phyloP scores from a whole-genome alignment of 2,113 vertebrate genomes.

The Callocephalon fimbriatum region DNA sequence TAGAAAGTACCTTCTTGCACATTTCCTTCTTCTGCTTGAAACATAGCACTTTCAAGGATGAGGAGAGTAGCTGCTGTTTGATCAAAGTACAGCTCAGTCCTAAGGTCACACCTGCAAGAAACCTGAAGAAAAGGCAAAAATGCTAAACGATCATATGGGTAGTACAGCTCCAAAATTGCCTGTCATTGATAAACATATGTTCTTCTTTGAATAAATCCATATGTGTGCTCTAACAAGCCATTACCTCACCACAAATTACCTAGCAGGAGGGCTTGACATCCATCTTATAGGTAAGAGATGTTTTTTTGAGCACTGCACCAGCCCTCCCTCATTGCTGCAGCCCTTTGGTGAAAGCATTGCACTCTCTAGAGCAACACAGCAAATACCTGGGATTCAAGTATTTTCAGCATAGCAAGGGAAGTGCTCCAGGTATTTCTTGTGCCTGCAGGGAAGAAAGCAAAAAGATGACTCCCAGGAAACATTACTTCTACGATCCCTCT shows the following conservation, averaged over 20 bases:
- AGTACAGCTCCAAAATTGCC: background rate
- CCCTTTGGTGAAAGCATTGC: fast-evolving
- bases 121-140: background rate
- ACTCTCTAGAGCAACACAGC: background rate
- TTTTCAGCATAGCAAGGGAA: background rate
- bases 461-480: background rate
- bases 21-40: background rate
- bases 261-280: background rate
- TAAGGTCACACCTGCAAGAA: background rate
- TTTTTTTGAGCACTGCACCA: background rate
- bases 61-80: background rate
- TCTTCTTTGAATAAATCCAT: background rate
- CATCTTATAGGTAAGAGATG: background rate
- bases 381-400: background rate
- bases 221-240: fast-evolving
- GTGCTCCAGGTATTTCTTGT: background rate
- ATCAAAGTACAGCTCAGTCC: background rate
- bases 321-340: background rate
- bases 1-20: background rate
- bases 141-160: background rate
- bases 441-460: background rate
- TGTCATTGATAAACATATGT: background rate
- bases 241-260: background rate
- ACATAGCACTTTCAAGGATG: fast-evolving
- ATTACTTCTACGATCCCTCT: background rate